Percentiles rank a stretch among this genome's conserved stretches.
Evolutionary conservation across 2,113 vertebrate species (phyloP).

Genomic region (Progne subis): DNA sequence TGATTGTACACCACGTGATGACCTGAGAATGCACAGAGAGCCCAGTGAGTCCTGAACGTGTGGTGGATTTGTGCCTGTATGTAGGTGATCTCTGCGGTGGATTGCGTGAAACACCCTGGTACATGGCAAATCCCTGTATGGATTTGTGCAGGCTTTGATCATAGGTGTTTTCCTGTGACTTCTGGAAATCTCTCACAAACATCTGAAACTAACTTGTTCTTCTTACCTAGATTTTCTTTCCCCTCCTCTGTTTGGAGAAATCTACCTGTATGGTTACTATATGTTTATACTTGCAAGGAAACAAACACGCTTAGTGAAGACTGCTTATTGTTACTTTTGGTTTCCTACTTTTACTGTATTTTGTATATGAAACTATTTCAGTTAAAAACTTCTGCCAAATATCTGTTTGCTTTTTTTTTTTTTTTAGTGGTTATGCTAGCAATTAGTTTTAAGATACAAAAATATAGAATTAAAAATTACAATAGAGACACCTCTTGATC

Average conservation of each 20-base stretch:
- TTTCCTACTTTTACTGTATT: not conserved
- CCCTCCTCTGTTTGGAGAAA: not conserved
- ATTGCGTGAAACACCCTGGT: not conserved
- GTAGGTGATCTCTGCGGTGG: not conserved
- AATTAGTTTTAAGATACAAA: not conserved
- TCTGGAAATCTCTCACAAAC: not conserved
- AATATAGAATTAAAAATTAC: not conserved
- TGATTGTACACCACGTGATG: not conserved
- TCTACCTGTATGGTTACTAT: not conserved
- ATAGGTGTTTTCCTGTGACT: not conserved
- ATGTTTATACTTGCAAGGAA: not conserved
- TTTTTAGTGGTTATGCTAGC: not conserved
- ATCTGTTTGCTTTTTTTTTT: not conserved
- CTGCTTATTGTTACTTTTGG: not conserved
- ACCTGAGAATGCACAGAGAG: not conserved
- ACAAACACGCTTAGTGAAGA: not conserved
- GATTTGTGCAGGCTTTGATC: not conserved
- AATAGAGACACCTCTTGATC: fast-evolving
- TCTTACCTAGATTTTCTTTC: not conserved
- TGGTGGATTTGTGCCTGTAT: fast-evolving
- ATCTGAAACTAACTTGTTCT: not conserved
- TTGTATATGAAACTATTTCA: not conserved
- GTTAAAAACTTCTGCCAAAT: not conserved
- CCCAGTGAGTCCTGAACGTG: not conserved
- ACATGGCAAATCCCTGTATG: not conserved